Conservation (phyloP, 92 coral and sea anemone species). For the Heteractis magnifica region DNA sequence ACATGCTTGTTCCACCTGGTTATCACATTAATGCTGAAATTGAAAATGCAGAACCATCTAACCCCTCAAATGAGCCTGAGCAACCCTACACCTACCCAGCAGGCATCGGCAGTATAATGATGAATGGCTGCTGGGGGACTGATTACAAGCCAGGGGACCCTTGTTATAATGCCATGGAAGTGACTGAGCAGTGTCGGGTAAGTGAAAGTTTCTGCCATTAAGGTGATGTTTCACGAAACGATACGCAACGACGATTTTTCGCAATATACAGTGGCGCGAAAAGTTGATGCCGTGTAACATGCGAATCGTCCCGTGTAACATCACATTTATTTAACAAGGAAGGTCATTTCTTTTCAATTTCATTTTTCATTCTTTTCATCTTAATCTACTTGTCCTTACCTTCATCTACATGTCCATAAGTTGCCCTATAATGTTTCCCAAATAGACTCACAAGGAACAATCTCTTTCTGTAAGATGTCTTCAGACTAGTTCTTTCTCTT, state of each 20-base stretch:
- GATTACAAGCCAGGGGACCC: constrained; percentile 4
- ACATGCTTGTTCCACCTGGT: constrained; percentile 16
- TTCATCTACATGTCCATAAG: too few relatives aligned
- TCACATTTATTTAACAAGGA: background rate
- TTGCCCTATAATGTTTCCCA: too few relatives aligned
- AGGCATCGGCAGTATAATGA: background rate
- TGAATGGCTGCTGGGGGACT: constrained; percentile 21
- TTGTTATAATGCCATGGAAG: constrained; percentile 2
- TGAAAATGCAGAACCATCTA: background rate
- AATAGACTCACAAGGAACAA: too few relatives aligned
- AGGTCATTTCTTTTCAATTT: too few relatives aligned
- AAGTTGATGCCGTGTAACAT: too few relatives aligned
- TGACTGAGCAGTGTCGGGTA: background rate
- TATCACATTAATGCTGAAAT: constrained; percentile 8
- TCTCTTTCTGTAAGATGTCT: too few relatives aligned
- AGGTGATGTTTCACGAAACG: too few relatives aligned
- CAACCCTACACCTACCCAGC: constrained; percentile 16
- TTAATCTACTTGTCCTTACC: too few relatives aligned
- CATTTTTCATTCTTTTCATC: too few relatives aligned
- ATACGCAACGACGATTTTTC: too few relatives aligned
- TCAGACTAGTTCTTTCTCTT: background rate
- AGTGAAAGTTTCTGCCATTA: background rate
- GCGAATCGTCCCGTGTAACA: too few relatives aligned
- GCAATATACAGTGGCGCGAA: too few relatives aligned
- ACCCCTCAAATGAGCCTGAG: background rate